Percentiles rank a stretch among this genome's conserved stretches.
phyloP scores from a whole-genome alignment of 2,888 invertebrate species.

The Eustalomyia histrio region DNA sequence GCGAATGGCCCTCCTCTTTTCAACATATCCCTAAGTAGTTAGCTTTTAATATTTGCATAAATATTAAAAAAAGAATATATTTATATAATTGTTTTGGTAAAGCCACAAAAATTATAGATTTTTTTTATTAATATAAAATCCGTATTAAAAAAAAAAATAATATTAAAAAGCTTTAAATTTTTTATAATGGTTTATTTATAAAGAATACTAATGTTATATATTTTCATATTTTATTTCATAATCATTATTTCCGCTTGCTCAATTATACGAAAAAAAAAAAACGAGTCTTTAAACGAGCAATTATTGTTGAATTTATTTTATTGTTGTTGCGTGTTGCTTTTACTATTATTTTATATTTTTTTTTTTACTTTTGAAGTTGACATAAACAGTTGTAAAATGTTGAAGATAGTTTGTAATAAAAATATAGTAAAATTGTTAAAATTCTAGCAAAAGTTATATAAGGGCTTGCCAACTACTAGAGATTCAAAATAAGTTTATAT shows the following conservation, averaged over 20 bases:
- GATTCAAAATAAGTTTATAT: too few relatives aligned
- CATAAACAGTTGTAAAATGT: slow-evolving; percentile 47
- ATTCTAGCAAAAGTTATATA: not conserved
- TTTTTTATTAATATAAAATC: too few relatives aligned
- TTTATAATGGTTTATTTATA: too few relatives aligned
- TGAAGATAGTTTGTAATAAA: slow-evolving; percentile 5
- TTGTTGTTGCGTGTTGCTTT: slow-evolving; percentile 45
- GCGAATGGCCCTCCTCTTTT: too few relatives aligned
- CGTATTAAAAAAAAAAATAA: not conserved
- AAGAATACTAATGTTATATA: not conserved
- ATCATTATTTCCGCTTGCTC: slow-evolving; percentile 71
- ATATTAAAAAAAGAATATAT: too few relatives aligned
- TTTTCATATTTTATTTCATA: slow-evolving; percentile 55
- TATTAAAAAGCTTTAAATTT: not conserved
- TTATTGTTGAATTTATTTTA: slow-evolving; percentile 67
- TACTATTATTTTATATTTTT: not conserved
- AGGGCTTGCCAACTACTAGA: not conserved
- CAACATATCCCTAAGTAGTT: too few relatives aligned
- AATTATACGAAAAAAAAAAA: slow-evolving; percentile 3
- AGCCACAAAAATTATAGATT: too few relatives aligned
- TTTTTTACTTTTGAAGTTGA: slow-evolving; percentile 20
- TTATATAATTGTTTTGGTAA: too few relatives aligned
- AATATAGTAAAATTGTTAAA: slow-evolving; percentile 1
- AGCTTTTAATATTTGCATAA: too few relatives aligned
- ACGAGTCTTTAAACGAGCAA: slow-evolving; percentile 69